Evolutionary conservation across 1,140 invertebrate genomes (phyloP).

Genomic region (Tetramorium simillimum): DNA sequence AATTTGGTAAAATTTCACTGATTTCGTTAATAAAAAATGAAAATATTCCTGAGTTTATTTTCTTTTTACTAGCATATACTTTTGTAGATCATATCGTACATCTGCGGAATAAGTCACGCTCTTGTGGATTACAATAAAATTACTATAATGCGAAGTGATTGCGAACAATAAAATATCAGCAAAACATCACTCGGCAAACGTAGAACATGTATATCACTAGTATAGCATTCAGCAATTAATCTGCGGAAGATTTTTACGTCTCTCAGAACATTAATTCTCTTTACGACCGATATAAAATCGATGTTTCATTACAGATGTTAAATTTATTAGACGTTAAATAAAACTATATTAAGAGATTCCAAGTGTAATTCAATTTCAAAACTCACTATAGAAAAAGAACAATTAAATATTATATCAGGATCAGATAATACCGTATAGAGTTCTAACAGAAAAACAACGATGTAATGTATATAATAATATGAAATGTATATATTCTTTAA

Average conservation of each 20-base stretch:
- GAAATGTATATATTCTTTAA: background rate
- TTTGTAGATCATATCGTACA: background rate
- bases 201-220: background rate
- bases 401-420: background rate
- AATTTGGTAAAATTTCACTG: background rate
- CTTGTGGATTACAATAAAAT: background rate
- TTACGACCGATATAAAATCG: background rate
- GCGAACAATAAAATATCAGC: background rate
- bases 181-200: background rate
- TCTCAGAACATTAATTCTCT: background rate
- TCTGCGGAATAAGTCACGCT: background rate
- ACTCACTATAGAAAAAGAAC: background rate
- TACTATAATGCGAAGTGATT: background rate
- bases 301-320: background rate
- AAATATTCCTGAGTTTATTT: background rate
- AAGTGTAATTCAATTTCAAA: background rate
- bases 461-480: background rate
- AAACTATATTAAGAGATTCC: background rate
- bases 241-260: background rate
- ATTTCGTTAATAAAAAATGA: background rate
- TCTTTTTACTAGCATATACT: background rate
- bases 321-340: background rate
- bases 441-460: background rate
- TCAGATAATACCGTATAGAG: background rate
- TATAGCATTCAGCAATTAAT: background rate